Percentiles rank a stretch among this genome's conserved stretches.
Conservation (phyloP, 2,888 invertebrate species). For the Hymenopus coronatus region DNA sequence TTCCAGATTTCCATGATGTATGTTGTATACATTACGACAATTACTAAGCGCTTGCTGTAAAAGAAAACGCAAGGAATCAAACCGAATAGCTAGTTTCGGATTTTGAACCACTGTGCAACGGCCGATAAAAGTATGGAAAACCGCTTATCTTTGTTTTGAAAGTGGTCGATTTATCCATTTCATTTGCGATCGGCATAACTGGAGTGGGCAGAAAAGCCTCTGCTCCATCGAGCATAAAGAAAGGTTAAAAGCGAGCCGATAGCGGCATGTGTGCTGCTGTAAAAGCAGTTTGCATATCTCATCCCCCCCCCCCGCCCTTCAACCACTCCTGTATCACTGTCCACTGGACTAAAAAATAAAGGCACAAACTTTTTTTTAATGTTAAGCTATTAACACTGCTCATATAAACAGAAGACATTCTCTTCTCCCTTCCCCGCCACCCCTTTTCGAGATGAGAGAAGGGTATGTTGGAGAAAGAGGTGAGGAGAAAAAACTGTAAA, state of each 20-base stretch:
- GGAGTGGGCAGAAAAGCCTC: background rate
- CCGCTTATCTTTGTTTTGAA: background rate
- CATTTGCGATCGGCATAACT: background rate
- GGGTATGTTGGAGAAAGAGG: background rate
- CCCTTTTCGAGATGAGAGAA: background rate
- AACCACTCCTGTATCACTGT: background rate
- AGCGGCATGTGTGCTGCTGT: slow-evolving; percentile 2
- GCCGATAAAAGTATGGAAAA: background rate
- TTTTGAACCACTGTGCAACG: background rate
- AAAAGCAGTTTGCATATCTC: background rate
- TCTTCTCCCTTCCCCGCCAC: background rate
- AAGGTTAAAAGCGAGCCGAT: slow-evolving; percentile 6
- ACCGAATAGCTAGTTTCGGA: background rate
- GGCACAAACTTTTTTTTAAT: background rate
- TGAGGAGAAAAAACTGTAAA: background rate
- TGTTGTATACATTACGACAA: no score
- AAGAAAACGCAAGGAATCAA: no score
- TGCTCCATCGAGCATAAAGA: background rate
- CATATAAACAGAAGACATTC: slow-evolving; percentile 1
- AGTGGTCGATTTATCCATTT: background rate
- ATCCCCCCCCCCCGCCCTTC: background rate
- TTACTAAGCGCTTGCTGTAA: no score
- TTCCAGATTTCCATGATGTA: no score
- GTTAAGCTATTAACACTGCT: background rate
- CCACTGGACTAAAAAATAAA: background rate